Percentiles rank a stretch among this genome's conserved stretches.
These are phyloP conservation scores for pig (Sus scrofa) DNA, from an alignment of 2,113 vertebrate genomes.

Conservation along the genomic window DNA sequence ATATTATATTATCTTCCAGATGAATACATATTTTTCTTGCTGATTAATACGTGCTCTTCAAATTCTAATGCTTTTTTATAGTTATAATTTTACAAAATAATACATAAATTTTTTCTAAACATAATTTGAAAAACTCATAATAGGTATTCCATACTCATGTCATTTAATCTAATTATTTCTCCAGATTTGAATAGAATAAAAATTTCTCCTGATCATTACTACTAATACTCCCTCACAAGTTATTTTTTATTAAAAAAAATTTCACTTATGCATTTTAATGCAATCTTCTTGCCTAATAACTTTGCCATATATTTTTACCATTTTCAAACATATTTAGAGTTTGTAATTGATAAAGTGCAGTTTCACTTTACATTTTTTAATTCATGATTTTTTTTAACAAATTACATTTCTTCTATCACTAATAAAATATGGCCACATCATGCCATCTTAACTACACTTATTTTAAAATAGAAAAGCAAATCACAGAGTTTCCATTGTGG, in stretches of 20 bases:
- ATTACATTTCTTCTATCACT: neutral
- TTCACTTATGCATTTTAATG: neutral
- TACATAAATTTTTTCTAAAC: neutral
- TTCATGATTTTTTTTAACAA: neutral
- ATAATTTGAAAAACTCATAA: neutral
- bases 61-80: neutral
- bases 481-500: too few species aligned
- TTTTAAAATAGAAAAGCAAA: neutral
- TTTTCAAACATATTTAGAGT: neutral
- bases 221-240: neutral
- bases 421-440: neutral
- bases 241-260: neutral
- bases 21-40: neutral
- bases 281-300: neutral
- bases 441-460: neutral
- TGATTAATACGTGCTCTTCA: neutral
- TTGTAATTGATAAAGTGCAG: neutral
- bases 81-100: neutral
- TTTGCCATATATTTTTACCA: neutral
- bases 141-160: neutral
- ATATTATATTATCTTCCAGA: neutral
- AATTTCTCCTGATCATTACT: neutral
- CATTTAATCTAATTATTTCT: slow-evolving; percentile 24
- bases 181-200: neutral
- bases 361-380: slow-evolving; percentile 3